phyloP scores from a whole-genome alignment of 2,797 vertebrate species.

The Silurus aristotelis region DNA sequence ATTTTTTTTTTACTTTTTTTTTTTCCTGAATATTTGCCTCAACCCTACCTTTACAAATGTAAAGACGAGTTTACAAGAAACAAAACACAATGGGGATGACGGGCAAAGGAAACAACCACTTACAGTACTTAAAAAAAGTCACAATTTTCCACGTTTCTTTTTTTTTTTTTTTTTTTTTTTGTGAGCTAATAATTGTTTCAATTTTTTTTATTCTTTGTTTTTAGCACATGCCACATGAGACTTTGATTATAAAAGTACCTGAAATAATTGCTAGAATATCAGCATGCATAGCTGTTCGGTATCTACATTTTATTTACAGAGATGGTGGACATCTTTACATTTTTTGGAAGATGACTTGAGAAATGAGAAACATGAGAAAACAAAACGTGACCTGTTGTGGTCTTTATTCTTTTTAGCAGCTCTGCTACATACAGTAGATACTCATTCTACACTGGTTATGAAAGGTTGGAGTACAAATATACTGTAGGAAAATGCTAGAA shows the following conservation, averaged over 20 bases:
- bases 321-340: constrained; percentile 65
- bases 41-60: constrained; percentile 74
- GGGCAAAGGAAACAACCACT: constrained; percentile 74
- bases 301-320: constrained; percentile 88
- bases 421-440: constrained; percentile 76
- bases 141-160: constrained; percentile 56
- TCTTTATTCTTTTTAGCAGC: constrained; percentile 33
- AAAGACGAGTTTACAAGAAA: constrained; percentile 73
- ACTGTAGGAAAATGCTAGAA: constrained; percentile 46
- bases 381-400: constrained; percentile 19
- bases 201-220: constrained; percentile 68
- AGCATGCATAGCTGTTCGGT: constrained; percentile 92
- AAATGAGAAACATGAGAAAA: constrained; percentile 30
- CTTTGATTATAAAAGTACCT: constrained; percentile 98
- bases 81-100: constrained; percentile 72
- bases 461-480: constrained; percentile 25
- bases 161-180: constrained; percentile 64
- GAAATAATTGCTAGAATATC: constrained; percentile 92
- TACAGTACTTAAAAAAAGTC: constrained; percentile 66
- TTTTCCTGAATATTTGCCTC: constrained; percentile 67
- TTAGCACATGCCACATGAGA: constrained; percentile 86
- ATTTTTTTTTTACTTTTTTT: constrained; percentile 7
- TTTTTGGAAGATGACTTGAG: constrained; percentile 61
- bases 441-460: constrained; percentile 61
- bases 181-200: constrained; percentile 55